These are phyloP conservation scores for Galaxias olidus DNA, from an alignment of 2,797 vertebrate species.

Conservation along the genomic window DNA sequence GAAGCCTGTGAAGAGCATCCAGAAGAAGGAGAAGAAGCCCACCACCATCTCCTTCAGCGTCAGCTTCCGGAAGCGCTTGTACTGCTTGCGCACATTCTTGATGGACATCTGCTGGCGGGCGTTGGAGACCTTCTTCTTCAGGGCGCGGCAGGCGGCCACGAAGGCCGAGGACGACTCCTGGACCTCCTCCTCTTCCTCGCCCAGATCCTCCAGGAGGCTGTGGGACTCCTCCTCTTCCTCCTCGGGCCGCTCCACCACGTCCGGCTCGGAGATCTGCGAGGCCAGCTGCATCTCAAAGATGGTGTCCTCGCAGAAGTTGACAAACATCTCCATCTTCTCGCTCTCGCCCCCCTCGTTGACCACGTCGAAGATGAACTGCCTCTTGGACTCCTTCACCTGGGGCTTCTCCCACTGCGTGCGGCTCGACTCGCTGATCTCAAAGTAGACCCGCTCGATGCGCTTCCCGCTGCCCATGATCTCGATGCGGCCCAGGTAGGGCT, in stretches of 20 bases:
- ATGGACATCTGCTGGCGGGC: slow-evolving; percentile 81
- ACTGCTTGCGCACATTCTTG: slow-evolving; percentile 85
- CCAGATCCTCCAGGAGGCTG: slow-evolving; percentile 74
- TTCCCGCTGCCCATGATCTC: slow-evolving; percentile 98
- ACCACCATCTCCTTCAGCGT: slow-evolving; percentile 86
- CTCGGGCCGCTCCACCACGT: slow-evolving; percentile 79
- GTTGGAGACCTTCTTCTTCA: slow-evolving; percentile 76
- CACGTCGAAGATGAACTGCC: slow-evolving; percentile 99
- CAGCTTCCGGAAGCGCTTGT: slow-evolving; percentile 89
- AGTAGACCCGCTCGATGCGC: slow-evolving; percentile 96
- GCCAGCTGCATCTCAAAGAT: slow-evolving; percentile 99
- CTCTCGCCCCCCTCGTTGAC: slow-evolving; percentile 97
- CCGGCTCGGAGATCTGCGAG: slow-evolving; percentile 94
- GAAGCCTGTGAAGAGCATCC: slow-evolving; percentile 88
- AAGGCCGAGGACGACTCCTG: slow-evolving; percentile 88
- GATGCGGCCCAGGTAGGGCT: slow-evolving; percentile 94
- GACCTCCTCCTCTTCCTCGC: slow-evolving; percentile 74
- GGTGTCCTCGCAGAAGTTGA: slow-evolving; percentile 98
- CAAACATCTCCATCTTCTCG: slow-evolving; percentile 99
- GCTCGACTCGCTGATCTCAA: slow-evolving; percentile 98
- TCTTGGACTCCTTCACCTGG: slow-evolving; percentile 97
- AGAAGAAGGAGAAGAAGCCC: slow-evolving; percentile 91
- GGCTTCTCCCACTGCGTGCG: slow-evolving; percentile 98
- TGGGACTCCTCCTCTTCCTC: slow-evolving; percentile 82
- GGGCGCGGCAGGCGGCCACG: slow-evolving; percentile 79